Evolutionary conservation across 2,888 invertebrate species (phyloP), one percentile per base, ranked within the genome.

Genomic region (Formica aserva): DNA sequence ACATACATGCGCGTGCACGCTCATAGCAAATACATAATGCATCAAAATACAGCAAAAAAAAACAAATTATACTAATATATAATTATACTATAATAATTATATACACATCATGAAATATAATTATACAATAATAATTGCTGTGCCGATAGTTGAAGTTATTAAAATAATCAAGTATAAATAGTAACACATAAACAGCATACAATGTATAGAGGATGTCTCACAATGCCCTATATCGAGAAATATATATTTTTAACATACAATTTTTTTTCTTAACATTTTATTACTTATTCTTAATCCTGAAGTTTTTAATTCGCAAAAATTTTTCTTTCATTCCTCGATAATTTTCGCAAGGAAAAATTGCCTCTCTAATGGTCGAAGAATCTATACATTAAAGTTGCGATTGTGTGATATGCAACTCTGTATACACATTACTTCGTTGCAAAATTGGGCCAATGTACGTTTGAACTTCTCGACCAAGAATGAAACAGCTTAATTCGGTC

Each of bases 61-160:
- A 63, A 22, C 15, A 26, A 11, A 26, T 35, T 26, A 48, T 11
- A 65, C 8, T 32, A 65, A 45, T 45, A 45, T 45, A 45, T 45
- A 45, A 76, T 75, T 35, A 65, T 11, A 35, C 35, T 35, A 35
- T 35, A 52, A 65, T 76, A 66, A 65, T 65, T 65, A 35, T n/a
- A 41, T 6, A 35, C 11, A 22, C 22, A n/a, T 65, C 18, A 41
- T 52, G 22, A 65, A 48, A 66, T 26, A 29, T 29, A 55, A 32
- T 29, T 69, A 41, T 9, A 26, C 18, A 67, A n/a, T 57, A 55
- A 69, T 69, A 41, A 77, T 38, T 66, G 13, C 1, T 26, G 55
- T 5, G 35, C n/a, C 18, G 5, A 66, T 35, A 45, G 29, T 22
- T 22, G 18, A 38, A 45, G 22, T 65, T 65, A 75, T 52, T 48